These are phyloP conservation scores for Incurvaria masculella DNA, from an alignment of 2,888 invertebrate genomes.

Conservation along the genomic window DNA sequence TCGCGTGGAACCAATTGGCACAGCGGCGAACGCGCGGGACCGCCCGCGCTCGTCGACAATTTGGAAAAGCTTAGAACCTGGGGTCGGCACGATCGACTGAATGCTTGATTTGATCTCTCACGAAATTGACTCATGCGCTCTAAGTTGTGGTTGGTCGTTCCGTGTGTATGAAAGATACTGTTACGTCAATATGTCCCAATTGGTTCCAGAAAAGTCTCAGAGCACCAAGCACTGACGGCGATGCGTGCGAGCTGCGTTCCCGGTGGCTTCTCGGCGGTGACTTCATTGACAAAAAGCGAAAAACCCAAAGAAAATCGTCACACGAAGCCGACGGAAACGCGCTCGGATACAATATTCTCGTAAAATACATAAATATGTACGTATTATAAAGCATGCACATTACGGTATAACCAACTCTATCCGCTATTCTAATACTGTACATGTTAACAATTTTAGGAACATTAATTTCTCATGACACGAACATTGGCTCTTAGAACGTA, in stretches of 20 bases:
- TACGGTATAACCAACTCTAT: not conserved
- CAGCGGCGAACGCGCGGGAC: slow-evolving; percentile 27
- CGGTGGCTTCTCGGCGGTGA: not conserved
- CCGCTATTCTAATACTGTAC: not conserved
- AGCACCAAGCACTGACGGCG: not conserved
- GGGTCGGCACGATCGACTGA: slow-evolving; percentile 31
- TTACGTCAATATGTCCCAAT: slow-evolving; percentile 42
- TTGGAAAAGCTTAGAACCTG: slow-evolving; percentile 23
- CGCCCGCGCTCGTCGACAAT: slow-evolving; percentile 19
- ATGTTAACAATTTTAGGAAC: not conserved
- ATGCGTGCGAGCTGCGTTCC: not conserved
- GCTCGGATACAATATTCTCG: not conserved
- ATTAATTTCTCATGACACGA: not conserved
- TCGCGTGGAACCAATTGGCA: slow-evolving; percentile 55
- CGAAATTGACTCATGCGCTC: slow-evolving; percentile 54
- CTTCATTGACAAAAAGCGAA: not conserved
- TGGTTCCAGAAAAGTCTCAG: slow-evolving; percentile 42
- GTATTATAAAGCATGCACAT: slow-evolving; percentile 1
- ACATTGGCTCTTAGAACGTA: too few relatives aligned
- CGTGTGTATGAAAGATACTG: slow-evolving; percentile 46
- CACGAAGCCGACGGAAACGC: slow-evolving; percentile 2
- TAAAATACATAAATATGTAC: slow-evolving; percentile 1
- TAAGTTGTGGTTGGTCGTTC: slow-evolving; percentile 48
- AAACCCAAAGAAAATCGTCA: too few relatives aligned
- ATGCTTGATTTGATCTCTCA: slow-evolving; percentile 5